Percentiles rank a stretch among this genome's conserved stretches.
These are phyloP conservation scores for Panagrolaimus sp. DNA, from an alignment of 1,140 invertebrate genomes.

Conservation along the genomic window DNA sequence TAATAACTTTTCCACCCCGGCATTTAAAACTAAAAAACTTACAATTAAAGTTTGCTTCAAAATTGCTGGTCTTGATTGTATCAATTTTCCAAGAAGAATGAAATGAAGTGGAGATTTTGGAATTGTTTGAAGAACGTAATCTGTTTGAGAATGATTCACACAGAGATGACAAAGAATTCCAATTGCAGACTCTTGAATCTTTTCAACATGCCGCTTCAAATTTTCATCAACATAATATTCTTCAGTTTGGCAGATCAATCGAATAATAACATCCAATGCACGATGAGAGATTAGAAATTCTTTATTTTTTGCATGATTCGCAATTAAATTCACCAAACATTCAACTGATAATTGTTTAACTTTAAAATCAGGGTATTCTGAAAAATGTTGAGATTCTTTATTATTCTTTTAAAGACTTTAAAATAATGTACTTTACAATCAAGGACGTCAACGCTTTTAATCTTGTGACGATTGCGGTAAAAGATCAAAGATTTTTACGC, in stretches of 20 bases:
- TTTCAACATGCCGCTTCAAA: neutral
- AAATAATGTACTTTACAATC: too few species aligned
- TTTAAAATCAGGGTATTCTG: neutral
- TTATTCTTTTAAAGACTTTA: too few species aligned
- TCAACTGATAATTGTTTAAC: neutral
- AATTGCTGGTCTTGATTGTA: neutral
- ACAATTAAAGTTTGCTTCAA: conserved; percentile 10
- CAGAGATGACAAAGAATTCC: neutral
- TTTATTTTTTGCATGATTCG: conserved; percentile 4
- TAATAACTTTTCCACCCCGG: too few species aligned
- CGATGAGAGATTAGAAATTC: neutral
- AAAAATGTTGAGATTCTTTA: too few species aligned
- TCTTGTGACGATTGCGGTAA: too few species aligned
- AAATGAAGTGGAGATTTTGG: neutral
- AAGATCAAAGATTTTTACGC: too few species aligned
- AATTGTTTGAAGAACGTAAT: neutral
- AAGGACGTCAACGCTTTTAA: too few species aligned
- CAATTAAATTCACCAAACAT: neutral
- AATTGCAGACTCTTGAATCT: conserved; percentile 12
- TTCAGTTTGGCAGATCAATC: neutral
- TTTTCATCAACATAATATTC: neutral
- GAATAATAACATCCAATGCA: neutral
- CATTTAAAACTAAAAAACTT: neutral
- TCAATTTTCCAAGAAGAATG: neutral
- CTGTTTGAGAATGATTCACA: neutral